A percentile compares a stretch with the other conserved stretches of the same genome.
Conservation (phyloP, 2,888 invertebrate species). For the Villa cingulata region DNA sequence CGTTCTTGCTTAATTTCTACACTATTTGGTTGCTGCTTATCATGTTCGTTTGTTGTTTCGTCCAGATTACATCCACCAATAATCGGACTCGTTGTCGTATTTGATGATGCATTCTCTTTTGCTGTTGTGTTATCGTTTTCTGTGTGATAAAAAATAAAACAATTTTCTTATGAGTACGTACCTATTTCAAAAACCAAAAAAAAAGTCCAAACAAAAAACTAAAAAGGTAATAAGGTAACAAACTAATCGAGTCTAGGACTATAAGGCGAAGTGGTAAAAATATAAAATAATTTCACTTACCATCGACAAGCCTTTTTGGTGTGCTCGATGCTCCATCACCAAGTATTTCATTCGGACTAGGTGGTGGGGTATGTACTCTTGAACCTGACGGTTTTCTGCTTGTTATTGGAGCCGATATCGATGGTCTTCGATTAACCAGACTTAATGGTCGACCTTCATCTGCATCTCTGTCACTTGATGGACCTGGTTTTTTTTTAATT, state of each 20-base stretch:
- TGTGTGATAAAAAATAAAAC: constrained; percentile 13
- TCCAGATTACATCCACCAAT: constrained; percentile 37
- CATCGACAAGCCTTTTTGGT: constrained; percentile 53
- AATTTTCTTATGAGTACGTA: no score
- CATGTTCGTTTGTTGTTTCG: constrained; percentile 23
- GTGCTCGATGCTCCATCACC: constrained; percentile 74
- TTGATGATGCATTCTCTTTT: constrained; percentile 30
- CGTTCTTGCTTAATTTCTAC: constrained; percentile 49
- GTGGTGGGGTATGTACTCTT: constrained; percentile 60
- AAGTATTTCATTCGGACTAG: constrained; percentile 57
- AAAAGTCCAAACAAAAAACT: no score
- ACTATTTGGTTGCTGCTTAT: constrained; percentile 35
- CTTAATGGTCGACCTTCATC: constrained; percentile 66
- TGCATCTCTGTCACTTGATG: constrained; percentile 54
- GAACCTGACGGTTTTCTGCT: constrained; percentile 36
- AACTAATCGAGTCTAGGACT: no score
- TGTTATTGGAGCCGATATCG: constrained; percentile 57
- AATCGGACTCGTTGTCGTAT: constrained; percentile 41
- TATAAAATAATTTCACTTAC: no score
- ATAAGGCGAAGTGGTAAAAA: no score
- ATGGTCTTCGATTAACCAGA: constrained; percentile 53
- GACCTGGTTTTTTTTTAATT: constrained; percentile 33
- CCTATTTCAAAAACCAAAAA: neutral
- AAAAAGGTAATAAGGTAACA: no score
- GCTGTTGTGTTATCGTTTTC: constrained; percentile 46